Evolutionary conservation across 2,797 vertebrate species (phyloP).

Genomic region (Acanthis flammea): DNA sequence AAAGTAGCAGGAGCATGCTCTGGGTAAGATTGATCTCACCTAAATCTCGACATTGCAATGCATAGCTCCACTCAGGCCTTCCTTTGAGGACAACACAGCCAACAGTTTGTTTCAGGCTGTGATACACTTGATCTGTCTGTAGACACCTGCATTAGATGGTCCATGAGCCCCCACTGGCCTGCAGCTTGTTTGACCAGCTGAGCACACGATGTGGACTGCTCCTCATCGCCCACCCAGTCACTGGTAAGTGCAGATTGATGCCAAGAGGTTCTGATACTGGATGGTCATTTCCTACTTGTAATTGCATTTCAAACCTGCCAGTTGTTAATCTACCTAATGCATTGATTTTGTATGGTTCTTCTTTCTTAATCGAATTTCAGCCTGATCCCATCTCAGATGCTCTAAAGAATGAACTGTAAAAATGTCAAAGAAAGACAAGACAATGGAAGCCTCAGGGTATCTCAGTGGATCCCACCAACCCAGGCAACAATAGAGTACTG

Average conservation of each 20-base stretch:
- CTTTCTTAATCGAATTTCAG: background rate
- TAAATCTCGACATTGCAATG: background rate
- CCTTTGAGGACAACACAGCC: background rate
- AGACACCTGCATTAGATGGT: background rate
- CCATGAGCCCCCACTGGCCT: background rate
- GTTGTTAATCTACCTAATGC: background rate
- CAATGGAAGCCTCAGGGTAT: background rate
- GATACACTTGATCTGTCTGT: background rate
- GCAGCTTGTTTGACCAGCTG: accelerated
- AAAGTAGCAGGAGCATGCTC: background rate
- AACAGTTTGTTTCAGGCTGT: background rate
- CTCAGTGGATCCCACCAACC: background rate
- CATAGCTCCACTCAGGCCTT: background rate
- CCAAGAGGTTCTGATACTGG: background rate
- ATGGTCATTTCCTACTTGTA: background rate
- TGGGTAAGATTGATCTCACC: background rate
- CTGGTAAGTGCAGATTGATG: background rate
- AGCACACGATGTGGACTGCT: accelerated
- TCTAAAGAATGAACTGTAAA: background rate
- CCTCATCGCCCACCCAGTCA: background rate
- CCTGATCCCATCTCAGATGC: background rate
- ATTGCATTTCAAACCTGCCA: background rate
- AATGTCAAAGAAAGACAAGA: background rate
- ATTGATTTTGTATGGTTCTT: slow-evolving; percentile 4
- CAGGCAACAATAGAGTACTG: background rate